A percentile compares a stretch with the other conserved stretches of the same genome.
Evolutionary conservation across 2,797 vertebrate genomes (phyloP).

Genomic region (Cottoperca gobio): DNA sequence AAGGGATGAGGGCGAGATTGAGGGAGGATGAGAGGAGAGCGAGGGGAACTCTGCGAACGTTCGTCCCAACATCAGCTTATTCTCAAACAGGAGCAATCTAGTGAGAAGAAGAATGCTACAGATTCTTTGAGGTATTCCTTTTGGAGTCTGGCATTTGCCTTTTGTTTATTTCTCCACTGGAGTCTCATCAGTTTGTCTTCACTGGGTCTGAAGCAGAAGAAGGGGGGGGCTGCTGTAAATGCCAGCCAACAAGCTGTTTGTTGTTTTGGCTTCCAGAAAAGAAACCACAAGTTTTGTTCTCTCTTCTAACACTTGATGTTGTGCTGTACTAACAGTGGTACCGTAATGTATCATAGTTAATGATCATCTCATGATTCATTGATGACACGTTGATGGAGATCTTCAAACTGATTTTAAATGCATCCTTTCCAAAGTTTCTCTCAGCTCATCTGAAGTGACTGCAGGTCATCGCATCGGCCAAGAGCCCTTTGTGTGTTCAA

Average conservation of each 20-base stretch:
- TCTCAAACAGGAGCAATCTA: conserved; percentile 34
- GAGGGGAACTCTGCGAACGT: conserved; percentile 17
- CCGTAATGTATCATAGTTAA: conserved; percentile 15
- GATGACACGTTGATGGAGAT: conserved; percentile 15
- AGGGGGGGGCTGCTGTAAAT: conserved; percentile 72
- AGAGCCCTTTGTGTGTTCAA: conserved; percentile 48
- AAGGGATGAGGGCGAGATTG: conserved; percentile 21
- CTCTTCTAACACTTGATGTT: conserved; percentile 24
- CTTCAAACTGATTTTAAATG: conserved; percentile 16
- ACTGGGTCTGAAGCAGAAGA: conserved; percentile 57
- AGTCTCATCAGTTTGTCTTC: conserved; percentile 63
- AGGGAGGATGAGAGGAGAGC: conserved; percentile 28
- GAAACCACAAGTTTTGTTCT: conserved; percentile 30
- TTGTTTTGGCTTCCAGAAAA: conserved; percentile 58
- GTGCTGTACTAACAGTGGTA: conserved; percentile 18
- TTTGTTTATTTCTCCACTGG: conserved; percentile 69
- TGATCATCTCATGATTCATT: conserved; percentile 19
- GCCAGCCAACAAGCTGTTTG: conserved; percentile 77
- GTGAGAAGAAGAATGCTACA: conserved; percentile 50
- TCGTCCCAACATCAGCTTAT: conserved; percentile 18
- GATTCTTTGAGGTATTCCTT: conserved; percentile 57
- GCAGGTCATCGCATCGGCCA: conserved; percentile 21
- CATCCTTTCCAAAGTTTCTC: conserved; percentile 11
- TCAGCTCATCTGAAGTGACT: conserved; percentile 31
- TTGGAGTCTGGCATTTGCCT: conserved; percentile 69